phyloP scores from a whole-genome alignment of 2,888 invertebrate genomes.

The Platycheirus albimanus region DNA sequence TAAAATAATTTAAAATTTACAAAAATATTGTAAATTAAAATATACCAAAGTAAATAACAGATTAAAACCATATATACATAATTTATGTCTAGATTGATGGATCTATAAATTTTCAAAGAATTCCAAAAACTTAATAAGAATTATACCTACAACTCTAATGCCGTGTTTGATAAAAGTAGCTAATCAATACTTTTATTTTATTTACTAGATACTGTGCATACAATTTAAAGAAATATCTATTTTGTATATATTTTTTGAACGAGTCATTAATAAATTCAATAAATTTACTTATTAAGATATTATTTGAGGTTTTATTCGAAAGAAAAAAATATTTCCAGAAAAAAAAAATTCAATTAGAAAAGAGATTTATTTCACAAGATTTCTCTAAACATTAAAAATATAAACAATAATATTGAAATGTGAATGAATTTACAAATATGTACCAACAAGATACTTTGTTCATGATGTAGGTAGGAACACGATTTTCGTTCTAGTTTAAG shows the following conservation, averaged over 20 bases:
- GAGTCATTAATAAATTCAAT: slow-evolving; percentile 34
- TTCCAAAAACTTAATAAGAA: no score
- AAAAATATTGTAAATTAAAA: slow-evolving; percentile 15
- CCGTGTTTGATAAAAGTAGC: slow-evolving; percentile 3
- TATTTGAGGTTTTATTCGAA: not conserved
- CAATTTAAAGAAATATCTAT: not conserved
- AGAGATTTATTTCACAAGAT: no score
- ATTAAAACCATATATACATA: slow-evolving; percentile 2
- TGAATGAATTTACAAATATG: no score
- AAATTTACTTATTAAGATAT: not conserved
- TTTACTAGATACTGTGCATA: not conserved
- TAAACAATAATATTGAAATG: no score
- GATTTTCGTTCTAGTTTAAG: not conserved
- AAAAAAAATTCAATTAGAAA: not conserved
- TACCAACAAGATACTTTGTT: no score
- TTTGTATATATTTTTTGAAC: slow-evolving; percentile 24
- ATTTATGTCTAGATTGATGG: no score
- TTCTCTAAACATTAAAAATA: no score
- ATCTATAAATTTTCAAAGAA: not conserved
- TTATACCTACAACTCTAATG: no score
- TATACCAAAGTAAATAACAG: slow-evolving; percentile 16
- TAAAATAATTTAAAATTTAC: slow-evolving; percentile 17
- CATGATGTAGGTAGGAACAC: no score
- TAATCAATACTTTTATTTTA: not conserved
- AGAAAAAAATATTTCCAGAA: not conserved